Conservation (phyloP, 2,113 vertebrate species). For the Tiliqua scincoides region DNA sequence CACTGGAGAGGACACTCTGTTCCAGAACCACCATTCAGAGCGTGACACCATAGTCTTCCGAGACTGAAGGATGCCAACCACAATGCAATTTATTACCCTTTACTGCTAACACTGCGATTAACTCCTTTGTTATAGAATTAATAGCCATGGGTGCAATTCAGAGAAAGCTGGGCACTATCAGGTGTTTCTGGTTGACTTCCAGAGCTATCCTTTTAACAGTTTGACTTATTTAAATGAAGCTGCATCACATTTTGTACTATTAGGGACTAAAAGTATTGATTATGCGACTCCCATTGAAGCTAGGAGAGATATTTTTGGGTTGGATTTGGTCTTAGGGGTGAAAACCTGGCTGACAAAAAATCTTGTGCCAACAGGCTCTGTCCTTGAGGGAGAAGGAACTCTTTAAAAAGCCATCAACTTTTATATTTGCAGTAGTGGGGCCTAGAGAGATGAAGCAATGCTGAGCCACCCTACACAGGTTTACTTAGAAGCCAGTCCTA, state of each 20-base stretch:
- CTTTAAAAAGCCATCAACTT: not conserved
- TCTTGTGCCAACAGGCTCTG: conserved; percentile 16
- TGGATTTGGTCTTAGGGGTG: not conserved
- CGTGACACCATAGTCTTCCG: too few relatives aligned
- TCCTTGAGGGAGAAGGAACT: not conserved
- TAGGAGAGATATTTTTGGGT: not conserved
- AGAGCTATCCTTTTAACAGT: not conserved
- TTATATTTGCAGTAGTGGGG: not conserved
- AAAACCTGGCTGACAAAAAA: conserved; percentile 4
- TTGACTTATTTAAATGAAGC: not conserved
- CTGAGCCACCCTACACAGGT: not conserved
- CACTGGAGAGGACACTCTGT: too few relatives aligned
- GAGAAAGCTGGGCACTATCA: not conserved
- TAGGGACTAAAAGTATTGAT: not conserved
- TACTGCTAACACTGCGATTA: not conserved
- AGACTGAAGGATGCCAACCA: too few relatives aligned
- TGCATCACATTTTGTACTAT: not conserved
- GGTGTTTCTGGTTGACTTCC: not conserved
- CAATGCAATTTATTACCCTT: not conserved
- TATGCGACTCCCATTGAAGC: not conserved
- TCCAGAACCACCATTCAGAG: too few relatives aligned
- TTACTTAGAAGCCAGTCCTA: not conserved
- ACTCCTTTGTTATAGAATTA: not conserved
- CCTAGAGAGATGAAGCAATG: not conserved
- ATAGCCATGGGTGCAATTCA: not conserved